A percentile compares a stretch with the other conserved stretches of the same genome.
These are phyloP conservation scores for Ptychoptera contaminata DNA, from an alignment of 2,888 invertebrate species.

Conservation along the genomic window DNA sequence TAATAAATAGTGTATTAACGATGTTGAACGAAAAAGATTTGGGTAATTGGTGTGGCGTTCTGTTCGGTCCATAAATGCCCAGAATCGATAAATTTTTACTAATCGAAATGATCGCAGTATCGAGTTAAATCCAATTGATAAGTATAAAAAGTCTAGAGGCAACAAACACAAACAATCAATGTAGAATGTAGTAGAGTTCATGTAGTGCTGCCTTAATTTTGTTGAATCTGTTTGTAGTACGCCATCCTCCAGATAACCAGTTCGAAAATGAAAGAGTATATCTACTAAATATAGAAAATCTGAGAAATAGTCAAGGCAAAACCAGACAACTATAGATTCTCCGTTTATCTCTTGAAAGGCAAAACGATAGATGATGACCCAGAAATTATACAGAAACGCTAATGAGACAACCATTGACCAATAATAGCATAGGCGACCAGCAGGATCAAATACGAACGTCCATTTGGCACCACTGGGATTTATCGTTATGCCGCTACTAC, in stretches of 20 bases:
- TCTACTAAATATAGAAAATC: conserved; percentile 93
- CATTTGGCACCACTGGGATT: conserved; percentile 46
- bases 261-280: conserved; percentile 93
- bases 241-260: conserved; percentile 94
- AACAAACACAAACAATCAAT: conserved; percentile 95
- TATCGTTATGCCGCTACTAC: no score
- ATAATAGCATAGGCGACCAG: conserved; percentile 89
- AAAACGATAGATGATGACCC: conserved; percentile 97
- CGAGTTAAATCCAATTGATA: conserved; percentile 94
- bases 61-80: conserved; percentile 97
- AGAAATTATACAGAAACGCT: conserved; percentile 92
- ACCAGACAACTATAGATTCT: conserved; percentile 87
- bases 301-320: conserved; percentile 90
- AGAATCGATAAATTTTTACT: conserved; percentile 94
- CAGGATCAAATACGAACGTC: conserved; percentile 97
- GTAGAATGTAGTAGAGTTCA: conserved; percentile 95
- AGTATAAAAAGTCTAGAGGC: conserved; percentile 93
- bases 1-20: conserved; percentile 87
- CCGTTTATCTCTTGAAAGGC: conserved; percentile 95
- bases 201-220: conserved; percentile 89
- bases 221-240: conserved; percentile 91
- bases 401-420: conserved; percentile 95
- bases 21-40: conserved; percentile 84
- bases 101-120: conserved; percentile 89
- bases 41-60: conserved; percentile 98